phyloP scores from a whole-genome alignment of 64 coral and sea anemone species.

The Dendrophyllia cribrosa region DNA sequence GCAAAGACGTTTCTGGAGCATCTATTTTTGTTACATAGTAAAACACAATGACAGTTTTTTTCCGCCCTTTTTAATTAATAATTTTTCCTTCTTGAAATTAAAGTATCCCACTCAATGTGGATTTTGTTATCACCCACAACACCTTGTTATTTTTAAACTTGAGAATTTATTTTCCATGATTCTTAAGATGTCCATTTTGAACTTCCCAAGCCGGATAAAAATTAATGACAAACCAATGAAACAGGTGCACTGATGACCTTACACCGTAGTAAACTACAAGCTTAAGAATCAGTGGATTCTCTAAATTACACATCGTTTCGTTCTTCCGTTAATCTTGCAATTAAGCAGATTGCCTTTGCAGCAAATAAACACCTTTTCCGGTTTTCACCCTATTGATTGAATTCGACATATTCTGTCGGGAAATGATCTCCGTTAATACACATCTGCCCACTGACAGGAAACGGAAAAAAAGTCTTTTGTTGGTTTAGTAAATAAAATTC shows the following conservation, averaged over 20 bases:
- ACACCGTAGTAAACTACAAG: too few species aligned
- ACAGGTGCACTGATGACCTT: neutral
- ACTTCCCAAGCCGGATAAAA: neutral
- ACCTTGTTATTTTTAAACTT: neutral
- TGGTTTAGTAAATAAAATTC: constrained; percentile 9
- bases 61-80: neutral
- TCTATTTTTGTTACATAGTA: too few species aligned
- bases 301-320: neutral
- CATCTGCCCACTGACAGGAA: constrained; percentile 17
- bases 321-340: neutral
- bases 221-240: neutral
- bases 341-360: neutral
- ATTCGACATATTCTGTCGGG: neutral
- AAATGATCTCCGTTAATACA: neutral
- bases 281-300: neutral
- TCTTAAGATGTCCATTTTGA: neutral
- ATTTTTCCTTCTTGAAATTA: neutral
- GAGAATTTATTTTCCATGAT: neutral
- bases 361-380: constrained; percentile 5
- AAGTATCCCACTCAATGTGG: neutral
- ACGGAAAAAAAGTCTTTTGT: neutral
- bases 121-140: neutral
- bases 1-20: too few species aligned
- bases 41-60: too few species aligned
- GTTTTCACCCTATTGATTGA: neutral